A percentile compares a stretch with the other conserved stretches of the same genome.
Conservation (phyloP, 2,888 invertebrate species). For the Vanessa cardui region DNA sequence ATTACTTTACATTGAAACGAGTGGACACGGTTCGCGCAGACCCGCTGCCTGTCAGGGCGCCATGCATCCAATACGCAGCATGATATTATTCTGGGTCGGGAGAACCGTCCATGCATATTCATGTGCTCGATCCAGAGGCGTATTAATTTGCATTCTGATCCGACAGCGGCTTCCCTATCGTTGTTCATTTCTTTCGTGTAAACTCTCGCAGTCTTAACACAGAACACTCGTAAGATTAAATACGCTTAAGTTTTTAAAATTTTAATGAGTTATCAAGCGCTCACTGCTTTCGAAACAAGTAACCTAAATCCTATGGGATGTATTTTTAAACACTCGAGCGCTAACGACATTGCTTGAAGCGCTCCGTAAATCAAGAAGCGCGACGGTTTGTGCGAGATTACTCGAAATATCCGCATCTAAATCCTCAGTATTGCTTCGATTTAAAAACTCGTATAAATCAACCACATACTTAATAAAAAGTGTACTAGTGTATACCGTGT, state of each 20-base stretch:
- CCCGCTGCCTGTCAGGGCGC: slow-evolving; percentile 32
- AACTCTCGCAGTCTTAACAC: slow-evolving; percentile 43
- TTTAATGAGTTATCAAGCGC: slow-evolving; percentile 4
- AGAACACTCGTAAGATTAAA: neutral
- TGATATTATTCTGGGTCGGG: slow-evolving; percentile 73
- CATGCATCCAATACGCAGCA: slow-evolving; percentile 47
- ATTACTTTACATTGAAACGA: slow-evolving; percentile 30
- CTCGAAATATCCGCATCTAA: slow-evolving; percentile 6
- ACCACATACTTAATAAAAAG: neutral
- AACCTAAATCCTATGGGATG: slow-evolving; percentile 26
- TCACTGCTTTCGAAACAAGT: slow-evolving; percentile 15
- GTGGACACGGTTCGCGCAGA: slow-evolving; percentile 26
- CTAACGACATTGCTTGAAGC: slow-evolving; percentile 62
- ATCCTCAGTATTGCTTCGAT: slow-evolving; percentile 4
- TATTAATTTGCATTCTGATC: slow-evolving; percentile 81
- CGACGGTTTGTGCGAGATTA: slow-evolving; percentile 34
- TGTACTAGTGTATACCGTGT: neutral
- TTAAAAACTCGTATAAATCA: slow-evolving; percentile 8
- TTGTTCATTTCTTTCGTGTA: slow-evolving; percentile 69
- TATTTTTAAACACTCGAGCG: slow-evolving; percentile 55
- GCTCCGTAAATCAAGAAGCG: slow-evolving; percentile 62
- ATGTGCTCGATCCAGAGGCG: slow-evolving; percentile 72
- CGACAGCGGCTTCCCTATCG: slow-evolving; percentile 60
- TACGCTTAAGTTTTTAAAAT: neutral
- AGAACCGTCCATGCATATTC: slow-evolving; percentile 74